phyloP scores from a whole-genome alignment of 37 sponge, comb jelly and placozoan genomes.

The Ianthella basta region DNA sequence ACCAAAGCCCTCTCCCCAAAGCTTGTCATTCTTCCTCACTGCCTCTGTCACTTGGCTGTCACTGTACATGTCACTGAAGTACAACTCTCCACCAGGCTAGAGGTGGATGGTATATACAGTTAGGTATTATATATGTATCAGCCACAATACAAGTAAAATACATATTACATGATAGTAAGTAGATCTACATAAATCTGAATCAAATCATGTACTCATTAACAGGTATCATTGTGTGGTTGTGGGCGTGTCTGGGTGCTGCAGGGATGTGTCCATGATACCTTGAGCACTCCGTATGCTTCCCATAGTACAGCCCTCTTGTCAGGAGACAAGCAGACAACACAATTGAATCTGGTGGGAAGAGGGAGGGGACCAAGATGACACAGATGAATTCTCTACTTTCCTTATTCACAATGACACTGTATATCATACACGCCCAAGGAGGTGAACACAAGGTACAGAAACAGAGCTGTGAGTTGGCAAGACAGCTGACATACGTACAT shows the following conservation, averaged over 20 bases:
- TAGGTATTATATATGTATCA: too few species aligned
- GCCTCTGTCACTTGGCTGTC: conserved; percentile 52
- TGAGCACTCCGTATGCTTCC: conserved; percentile 65
- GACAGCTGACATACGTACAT: too few species aligned
- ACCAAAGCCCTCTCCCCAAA: conserved; percentile 86
- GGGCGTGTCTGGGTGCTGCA: too few species aligned
- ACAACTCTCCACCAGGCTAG: conserved; percentile 84
- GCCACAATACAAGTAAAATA: too few species aligned
- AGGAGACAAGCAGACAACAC: conserved; percentile 82
- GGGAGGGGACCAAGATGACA: too few species aligned
- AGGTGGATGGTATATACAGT: not conserved
- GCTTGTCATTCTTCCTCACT: conserved; percentile 41
- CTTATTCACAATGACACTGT: too few species aligned
- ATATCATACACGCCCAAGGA: too few species aligned
- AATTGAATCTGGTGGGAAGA: conserved; percentile 63
- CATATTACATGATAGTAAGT: not conserved
- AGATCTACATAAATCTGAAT: not conserved
- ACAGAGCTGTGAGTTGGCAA: too few species aligned
- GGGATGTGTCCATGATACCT: conserved; percentile 25
- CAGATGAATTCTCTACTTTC: too few species aligned
- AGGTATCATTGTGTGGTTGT: too few species aligned
- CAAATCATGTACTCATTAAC: not conserved
- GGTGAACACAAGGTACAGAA: too few species aligned
- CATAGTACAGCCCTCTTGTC: conserved; percentile 70
- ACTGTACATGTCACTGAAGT: conserved; percentile 84